Evolutionary conservation across 2,113 vertebrate species (phyloP), one percentile per base, ranked within the genome.

Genomic region (Myanophis thanlyinensis): DNA sequence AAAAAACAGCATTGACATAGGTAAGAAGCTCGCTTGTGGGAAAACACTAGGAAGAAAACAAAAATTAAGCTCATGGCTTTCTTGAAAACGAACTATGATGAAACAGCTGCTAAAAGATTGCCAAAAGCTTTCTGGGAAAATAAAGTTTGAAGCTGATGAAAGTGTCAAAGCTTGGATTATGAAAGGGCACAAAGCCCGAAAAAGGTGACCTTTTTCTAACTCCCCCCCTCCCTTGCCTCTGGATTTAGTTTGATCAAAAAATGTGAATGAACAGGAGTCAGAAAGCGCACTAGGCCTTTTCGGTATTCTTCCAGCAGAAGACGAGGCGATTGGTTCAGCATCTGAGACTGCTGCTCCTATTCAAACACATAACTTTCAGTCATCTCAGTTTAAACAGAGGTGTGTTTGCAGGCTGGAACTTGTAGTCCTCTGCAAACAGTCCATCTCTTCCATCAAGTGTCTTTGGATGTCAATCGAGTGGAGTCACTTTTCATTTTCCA

Each of bases 61-160:
- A 67, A 35, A 67, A 90, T 80, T 80, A 40, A 80, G 35, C 67
- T 80, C 15, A 6, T 40, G 40, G 51, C 95, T 91, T 94, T 67
- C 93, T 30, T 93, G 87, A 95, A 93, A 92, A 95, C 48, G 95
- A 73, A 95, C 95, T 91, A 93, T 95, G 95, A 18, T 18, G 46
- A 35, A 62, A 48, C 5, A 94, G 86, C 93, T 90, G 92, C 10
- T 94, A 92, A 93, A 93, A 91, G 93, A 1, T 91, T 91, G 91
- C 93, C 94, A 95, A 91, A 80, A 92, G 93, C 93, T 93, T 62
- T 59, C 67, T 96, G 94, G 89, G 95, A 94, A 95, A 90, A 87
- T 84, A 49, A 94, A 94, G 93, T 91, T 91, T n/a, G 23, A 91
- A 85, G 49, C 35, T 49, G 46, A 44, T 22, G 30, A n/a, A 62